phyloP scores from a whole-genome alignment of 2,797 vertebrate species.

The Microctenopoma lineatum region DNA sequence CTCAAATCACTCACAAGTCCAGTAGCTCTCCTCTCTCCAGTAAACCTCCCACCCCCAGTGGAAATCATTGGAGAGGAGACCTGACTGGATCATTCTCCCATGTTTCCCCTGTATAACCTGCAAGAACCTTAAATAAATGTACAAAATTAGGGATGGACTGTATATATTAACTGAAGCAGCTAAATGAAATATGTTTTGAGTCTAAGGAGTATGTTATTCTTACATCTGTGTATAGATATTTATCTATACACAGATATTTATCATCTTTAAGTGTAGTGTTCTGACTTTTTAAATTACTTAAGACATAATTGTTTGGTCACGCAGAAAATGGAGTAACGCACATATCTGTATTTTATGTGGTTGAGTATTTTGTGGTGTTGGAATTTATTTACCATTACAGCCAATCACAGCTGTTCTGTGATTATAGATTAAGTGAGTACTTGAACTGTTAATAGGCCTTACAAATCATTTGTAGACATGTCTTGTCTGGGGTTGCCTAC shows the following conservation, averaged over 20 bases:
- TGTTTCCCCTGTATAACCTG: conserved; percentile 7
- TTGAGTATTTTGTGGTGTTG: conserved; percentile 34
- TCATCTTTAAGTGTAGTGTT: conserved; percentile 24
- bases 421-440: conserved; percentile 46
- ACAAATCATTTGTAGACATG: conserved; percentile 41
- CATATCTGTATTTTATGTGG: conserved; percentile 23
- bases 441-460: conserved; percentile 69
- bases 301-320: conserved; percentile 9
- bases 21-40: conserved; percentile 27
- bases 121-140: conserved; percentile 29
- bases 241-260: conserved; percentile 38
- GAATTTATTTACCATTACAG: conserved; percentile 25
- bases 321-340: conserved; percentile 28
- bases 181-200: conserved; percentile 46
- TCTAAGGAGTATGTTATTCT: conserved; percentile 35
- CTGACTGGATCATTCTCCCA: conserved; percentile 30
- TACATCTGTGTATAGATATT: conserved; percentile 19
- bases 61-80: conserved; percentile 41
- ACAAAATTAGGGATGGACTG: conserved; percentile 34
- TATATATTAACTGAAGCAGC: conserved; percentile 53
- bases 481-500: conserved; percentile 55
- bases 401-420: conserved; percentile 36
- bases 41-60: conserved; percentile 27
- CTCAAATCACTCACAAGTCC: conserved; percentile 40
- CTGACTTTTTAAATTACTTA: conserved; percentile 32